Evolutionary conservation across 1,140 invertebrate genomes (phyloP), one percentile per base, ranked within the genome.

Genomic region (Drosophila biarmipes): DNA sequence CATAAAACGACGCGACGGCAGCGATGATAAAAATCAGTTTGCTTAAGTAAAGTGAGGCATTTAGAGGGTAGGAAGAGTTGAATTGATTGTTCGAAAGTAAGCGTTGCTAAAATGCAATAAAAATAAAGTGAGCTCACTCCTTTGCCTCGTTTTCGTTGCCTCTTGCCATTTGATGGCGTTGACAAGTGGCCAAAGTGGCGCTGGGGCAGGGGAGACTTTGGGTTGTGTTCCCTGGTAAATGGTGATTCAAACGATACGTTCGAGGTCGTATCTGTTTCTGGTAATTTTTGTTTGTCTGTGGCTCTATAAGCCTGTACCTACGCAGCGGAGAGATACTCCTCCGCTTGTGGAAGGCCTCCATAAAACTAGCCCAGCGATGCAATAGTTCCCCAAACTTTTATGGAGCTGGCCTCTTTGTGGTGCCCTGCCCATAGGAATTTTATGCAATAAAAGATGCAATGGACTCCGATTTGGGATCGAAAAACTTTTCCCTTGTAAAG

Each of bases 21-120:
- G 71, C 68, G 75, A 81, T 89, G 82, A 87, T 89, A 87, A 87
- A 86, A 87, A 86, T 87, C 82, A 89, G 84, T 87, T 89, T 87
- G 82, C 84, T 78, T 76, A 82, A 89, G 82, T 87, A 89, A 87
- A 87, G 74, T 89, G 82, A 87, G 82, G 75, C 82, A 75, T 82
- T 82, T 82, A 75, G 49, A 49, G 45, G 42, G 49, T 6, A 14
- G 38, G 43, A 54, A 57, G 51, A 79, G 53, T 78, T 72, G 75
- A 85, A 85, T 85, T 85, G 80, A 85, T 64, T 74, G 61, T 64
- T 74, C 63, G 57, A 63, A 78, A 81, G 74, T 80, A 85, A 85
- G 64, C 72, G 75, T 68, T 80, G 80, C 80, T 84, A 84, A 84
- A 84, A 82, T 80, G 53, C 45, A 77, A 81, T 81, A 80, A 86